These are phyloP conservation scores for Daboia siamensis DNA, from an alignment of 2,113 vertebrate genomes.

Conservation along the genomic window DNA sequence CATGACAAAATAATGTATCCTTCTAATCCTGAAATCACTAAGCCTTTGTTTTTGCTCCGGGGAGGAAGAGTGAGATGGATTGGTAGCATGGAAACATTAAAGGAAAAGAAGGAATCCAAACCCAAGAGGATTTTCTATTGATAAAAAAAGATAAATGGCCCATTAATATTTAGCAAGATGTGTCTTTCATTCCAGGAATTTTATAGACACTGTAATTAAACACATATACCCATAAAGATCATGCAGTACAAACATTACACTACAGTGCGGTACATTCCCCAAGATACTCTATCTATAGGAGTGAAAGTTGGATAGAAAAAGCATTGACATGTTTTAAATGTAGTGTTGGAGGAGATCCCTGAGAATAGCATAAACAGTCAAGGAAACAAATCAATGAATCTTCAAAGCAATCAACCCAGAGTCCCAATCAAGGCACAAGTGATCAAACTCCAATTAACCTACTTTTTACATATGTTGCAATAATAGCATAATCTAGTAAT, in stretches of 20 bases:
- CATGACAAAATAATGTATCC: background rate
- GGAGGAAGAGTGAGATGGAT: background rate
- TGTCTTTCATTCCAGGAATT: background rate
- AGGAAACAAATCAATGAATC: background rate
- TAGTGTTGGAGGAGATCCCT: background rate
- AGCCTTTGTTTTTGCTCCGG: background rate
- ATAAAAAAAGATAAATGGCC: background rate
- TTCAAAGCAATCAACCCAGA: background rate
- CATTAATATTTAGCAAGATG: background rate
- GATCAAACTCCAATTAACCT: background rate
- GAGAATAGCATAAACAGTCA: background rate
- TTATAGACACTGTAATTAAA: background rate
- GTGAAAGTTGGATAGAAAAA: background rate
- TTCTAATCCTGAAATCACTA: conserved; percentile 2
- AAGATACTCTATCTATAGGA: background rate
- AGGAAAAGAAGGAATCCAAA: background rate
- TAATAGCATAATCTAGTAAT: too few relatives aligned
- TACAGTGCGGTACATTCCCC: background rate
- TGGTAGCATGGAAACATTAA: background rate
- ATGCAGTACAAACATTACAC: background rate
- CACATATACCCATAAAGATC: background rate
- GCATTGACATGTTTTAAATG: background rate
- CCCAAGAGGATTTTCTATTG: background rate
- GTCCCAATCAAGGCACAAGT: background rate
- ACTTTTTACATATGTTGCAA: too few relatives aligned